These are phyloP conservation scores for Cerastis leucographa DNA, from an alignment of 2,888 invertebrate species.

Conservation along the genomic window DNA sequence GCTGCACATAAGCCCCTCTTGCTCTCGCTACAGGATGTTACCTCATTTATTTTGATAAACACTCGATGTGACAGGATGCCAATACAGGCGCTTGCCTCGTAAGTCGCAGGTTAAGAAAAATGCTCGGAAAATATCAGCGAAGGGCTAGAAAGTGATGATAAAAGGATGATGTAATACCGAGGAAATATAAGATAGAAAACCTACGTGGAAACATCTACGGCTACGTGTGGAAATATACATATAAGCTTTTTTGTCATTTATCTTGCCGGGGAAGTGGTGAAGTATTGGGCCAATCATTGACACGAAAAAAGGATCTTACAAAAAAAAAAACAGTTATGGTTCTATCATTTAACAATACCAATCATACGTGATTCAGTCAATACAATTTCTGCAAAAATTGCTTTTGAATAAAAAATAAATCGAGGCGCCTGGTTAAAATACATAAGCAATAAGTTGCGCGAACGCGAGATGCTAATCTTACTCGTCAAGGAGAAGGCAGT, in stretches of 20 bases:
- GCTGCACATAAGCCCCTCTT: constrained; percentile 24
- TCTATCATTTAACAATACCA: not conserved
- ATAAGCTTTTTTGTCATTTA: not conserved
- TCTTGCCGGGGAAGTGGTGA: not conserved
- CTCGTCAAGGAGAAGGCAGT: constrained; percentile 60
- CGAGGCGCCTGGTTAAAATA: constrained; percentile 61
- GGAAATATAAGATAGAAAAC: constrained; percentile 30
- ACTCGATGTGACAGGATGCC: constrained; percentile 72
- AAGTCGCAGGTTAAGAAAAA: constrained; percentile 59
- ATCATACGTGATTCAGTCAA: constrained; percentile 13
- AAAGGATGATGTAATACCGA: constrained; percentile 22
- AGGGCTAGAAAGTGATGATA: constrained; percentile 35
- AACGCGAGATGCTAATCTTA: constrained; percentile 57
- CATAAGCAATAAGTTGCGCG: constrained; percentile 56
- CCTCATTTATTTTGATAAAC: constrained; percentile 73
- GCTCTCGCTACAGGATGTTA: constrained; percentile 30
- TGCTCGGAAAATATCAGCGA: constrained; percentile 43
- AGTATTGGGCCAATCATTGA: not conserved
- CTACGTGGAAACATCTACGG: not conserved
- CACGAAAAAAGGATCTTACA: not conserved
- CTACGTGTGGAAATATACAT: not conserved
- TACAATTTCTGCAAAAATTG: not conserved
- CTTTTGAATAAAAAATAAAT: constrained; percentile 38
- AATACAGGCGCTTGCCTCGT: constrained; percentile 68
- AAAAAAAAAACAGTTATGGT: not conserved